A percentile compares a stretch with the other conserved stretches of the same genome.
Conservation (phyloP, 1,140 invertebrate species). For the Seison nebaliae region DNA sequence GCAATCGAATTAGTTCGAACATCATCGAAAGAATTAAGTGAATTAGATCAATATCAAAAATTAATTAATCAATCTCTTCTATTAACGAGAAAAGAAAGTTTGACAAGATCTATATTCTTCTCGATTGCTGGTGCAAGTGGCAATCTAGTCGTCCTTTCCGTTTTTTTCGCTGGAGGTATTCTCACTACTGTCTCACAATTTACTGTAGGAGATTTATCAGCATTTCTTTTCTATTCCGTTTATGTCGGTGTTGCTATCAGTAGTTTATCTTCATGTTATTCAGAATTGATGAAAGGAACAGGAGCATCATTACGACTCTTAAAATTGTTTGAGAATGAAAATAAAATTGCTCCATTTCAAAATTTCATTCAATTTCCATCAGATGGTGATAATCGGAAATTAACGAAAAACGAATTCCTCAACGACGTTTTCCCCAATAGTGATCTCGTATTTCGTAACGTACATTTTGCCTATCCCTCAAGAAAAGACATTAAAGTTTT, state of each 20-base stretch:
- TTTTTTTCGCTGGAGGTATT: conserved; percentile 67
- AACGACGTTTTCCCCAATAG: too few species aligned
- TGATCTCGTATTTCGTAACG: conserved; percentile 27
- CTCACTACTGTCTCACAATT: conserved; percentile 53
- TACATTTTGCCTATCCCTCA: conserved; percentile 35
- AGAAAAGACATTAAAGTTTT: conserved; percentile 31
- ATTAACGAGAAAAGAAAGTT: conserved; percentile 56
- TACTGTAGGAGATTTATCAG: conserved; percentile 59
- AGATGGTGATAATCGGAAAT: conserved; percentile 14
- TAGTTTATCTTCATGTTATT: conserved; percentile 54
- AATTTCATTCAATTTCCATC: conserved; percentile 2
- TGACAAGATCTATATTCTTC: conserved; percentile 62
- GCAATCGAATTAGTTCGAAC: conserved; percentile 77
- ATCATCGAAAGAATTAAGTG: conserved; percentile 55
- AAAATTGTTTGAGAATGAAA: conserved; percentile 54
- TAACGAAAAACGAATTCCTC: not conserved
- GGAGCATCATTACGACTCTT: conserved; percentile 62
- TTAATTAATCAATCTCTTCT: conserved; percentile 46
- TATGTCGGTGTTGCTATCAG: conserved; percentile 65
- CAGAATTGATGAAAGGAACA: conserved; percentile 65
- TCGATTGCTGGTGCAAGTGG: conserved; percentile 72
- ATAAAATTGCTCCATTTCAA: conserved; percentile 32
- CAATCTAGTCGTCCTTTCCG: conserved; percentile 61
- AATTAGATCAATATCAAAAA: conserved; percentile 40
- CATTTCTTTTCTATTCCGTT: conserved; percentile 66